phyloP scores from a whole-genome alignment of 2,113 vertebrate species.

The Sapayoa aenigma region DNA sequence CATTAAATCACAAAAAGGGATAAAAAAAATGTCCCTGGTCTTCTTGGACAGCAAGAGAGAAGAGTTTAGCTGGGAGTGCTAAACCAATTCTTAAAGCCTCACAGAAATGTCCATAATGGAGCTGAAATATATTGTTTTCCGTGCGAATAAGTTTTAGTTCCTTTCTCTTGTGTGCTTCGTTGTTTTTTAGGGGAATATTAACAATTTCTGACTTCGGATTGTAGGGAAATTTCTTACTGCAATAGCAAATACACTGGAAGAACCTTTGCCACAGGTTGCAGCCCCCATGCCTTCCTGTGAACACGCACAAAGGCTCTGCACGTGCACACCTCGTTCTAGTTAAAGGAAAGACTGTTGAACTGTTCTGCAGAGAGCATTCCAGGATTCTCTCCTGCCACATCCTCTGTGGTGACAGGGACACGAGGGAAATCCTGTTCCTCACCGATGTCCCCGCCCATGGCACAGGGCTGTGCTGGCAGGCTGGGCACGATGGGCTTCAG shows the following conservation, averaged over 20 bases:
- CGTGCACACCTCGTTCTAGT: background rate
- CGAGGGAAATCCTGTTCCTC: rapidly evolving
- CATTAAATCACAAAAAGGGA: no score
- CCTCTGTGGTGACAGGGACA: rapidly evolving
- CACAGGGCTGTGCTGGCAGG: background rate
- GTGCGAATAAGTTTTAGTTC: rapidly evolving
- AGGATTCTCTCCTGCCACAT: no score
- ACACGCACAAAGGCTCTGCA: rapidly evolving
- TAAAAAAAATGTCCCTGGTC: no score
- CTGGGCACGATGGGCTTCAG: background rate
- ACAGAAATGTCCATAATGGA: background rate
- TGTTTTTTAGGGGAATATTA: no score
- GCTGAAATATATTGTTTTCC: rapidly evolving
- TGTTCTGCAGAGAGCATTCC: no score
- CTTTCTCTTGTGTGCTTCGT: rapidly evolving
- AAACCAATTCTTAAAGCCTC: background rate
- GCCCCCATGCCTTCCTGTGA: rapidly evolving
- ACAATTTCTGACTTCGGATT: no score
- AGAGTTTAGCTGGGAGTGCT: no score
- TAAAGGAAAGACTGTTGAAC: background rate
- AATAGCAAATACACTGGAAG: rapidly evolving
- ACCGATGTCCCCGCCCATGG: rapidly evolving
- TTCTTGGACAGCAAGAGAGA: background rate
- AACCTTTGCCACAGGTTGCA: rapidly evolving
- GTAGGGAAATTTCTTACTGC: rapidly evolving